These are phyloP conservation scores for Lasioglossum morio DNA, from an alignment of 2,888 invertebrate species.

Conservation along the genomic window DNA sequence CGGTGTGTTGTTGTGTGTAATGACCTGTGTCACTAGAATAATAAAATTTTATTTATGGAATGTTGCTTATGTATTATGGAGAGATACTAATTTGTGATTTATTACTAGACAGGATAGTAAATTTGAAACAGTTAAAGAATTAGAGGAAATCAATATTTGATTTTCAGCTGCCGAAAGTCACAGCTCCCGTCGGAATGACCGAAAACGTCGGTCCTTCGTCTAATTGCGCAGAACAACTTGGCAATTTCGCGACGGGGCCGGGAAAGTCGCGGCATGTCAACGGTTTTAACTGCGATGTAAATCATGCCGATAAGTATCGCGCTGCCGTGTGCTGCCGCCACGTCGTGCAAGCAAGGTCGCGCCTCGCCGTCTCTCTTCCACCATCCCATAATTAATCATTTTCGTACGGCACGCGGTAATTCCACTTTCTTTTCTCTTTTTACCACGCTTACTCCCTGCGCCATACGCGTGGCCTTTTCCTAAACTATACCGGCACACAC, in stretches of 20 bases:
- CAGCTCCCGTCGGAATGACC: neutral
- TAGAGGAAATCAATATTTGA: too few relatives aligned
- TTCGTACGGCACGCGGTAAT: constrained; percentile 59
- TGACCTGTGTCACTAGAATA: too few relatives aligned
- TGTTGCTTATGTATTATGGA: too few relatives aligned
- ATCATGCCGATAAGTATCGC: constrained; percentile 76
- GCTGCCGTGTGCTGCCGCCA: constrained; percentile 51
- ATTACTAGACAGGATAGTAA: too few relatives aligned
- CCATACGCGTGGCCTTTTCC: neutral
- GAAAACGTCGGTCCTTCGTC: constrained; percentile 29
- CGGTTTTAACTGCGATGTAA: constrained; percentile 74
- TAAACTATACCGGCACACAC: neutral
- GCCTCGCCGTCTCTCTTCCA: constrained; percentile 47
- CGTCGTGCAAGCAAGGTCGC: constrained; percentile 60
- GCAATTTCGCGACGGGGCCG: constrained; percentile 43
- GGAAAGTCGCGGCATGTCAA: constrained; percentile 65
- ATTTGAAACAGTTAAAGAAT: too few relatives aligned
- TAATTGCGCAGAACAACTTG: constrained; percentile 60
- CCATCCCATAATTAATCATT: constrained; percentile 73
- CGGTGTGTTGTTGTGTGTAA: too few relatives aligned
- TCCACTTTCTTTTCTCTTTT: constrained; percentile 15
- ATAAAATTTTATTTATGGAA: too few relatives aligned
- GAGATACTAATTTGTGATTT: too few relatives aligned
- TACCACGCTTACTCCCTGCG: neutral
- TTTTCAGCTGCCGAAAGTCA: neutral